Evolutionary conservation across 1,140 invertebrate species (phyloP).

Genomic region (Triops longicaudatus): DNA sequence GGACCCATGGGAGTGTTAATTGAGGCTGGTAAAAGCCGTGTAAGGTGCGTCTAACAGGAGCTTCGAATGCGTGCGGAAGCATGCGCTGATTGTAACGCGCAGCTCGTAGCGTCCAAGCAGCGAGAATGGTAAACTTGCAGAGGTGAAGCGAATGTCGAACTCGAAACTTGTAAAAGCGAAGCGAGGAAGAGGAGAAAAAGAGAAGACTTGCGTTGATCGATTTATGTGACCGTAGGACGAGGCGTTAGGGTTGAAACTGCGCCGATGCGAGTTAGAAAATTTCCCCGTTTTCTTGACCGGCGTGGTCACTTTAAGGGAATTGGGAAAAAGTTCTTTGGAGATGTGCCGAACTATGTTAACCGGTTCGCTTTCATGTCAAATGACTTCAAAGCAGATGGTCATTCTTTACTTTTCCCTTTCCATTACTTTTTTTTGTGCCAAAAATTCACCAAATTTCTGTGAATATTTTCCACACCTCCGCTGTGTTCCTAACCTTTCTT

Average conservation of each 20-base stretch:
- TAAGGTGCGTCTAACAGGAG: background rate
- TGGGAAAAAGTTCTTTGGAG: background rate
- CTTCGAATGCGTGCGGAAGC: constrained; percentile 2
- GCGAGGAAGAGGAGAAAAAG: background rate
- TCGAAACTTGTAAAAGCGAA: background rate
- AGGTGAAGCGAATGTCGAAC: background rate
- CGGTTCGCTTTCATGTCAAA: constrained; percentile 7
- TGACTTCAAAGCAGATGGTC: background rate
- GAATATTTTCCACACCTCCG: background rate
- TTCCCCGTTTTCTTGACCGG: background rate
- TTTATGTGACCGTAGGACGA: background rate
- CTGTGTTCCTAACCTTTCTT: background rate
- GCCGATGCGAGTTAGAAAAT: background rate
- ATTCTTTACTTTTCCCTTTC: background rate
- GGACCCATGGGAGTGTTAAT: background rate
- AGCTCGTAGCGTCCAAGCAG: background rate
- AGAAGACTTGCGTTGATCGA: constrained; percentile 1
- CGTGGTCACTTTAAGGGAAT: background rate
- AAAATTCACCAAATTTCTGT: background rate
- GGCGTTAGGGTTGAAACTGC: background rate
- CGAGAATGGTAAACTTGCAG: background rate
- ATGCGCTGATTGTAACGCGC: background rate
- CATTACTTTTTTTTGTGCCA: background rate
- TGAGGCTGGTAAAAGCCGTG: background rate
- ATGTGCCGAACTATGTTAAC: constrained; percentile 15